Base-by-base conservation (phyloP, 2,888 invertebrate genomes). In the Geophilus truncorum region DNA sequence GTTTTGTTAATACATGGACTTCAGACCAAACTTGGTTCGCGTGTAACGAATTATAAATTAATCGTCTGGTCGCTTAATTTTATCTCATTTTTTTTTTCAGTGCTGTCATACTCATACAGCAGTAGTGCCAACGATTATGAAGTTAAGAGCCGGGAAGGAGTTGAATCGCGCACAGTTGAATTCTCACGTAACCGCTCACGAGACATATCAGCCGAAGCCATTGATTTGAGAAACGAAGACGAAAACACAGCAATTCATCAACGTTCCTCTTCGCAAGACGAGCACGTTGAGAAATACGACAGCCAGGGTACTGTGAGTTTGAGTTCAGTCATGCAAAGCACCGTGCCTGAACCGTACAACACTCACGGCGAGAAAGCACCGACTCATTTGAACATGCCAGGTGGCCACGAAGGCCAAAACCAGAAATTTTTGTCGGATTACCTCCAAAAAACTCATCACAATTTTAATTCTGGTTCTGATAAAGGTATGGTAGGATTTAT, bases 311-410 rank as follows among this genome's bases (percentile, higher is more conserved):
- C 91, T 9, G 90, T 93, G 0, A 92, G 90, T 85, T 87, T 93
- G 9, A 91, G 90, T 82, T 90, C 92, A 1, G 90, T 90, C 0
- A 93, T 93, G 93, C 93, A 93, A 85, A 92, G 91, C 81, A 93
- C 92, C 86, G 93, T 93, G 0, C 93, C 93, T 0, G 90, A 90
- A 81, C 93, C 93, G 0, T 88, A 87, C 82, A 83, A 83, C 23
- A 85, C 87, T 0, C 84, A 83, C 7, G 87, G 86, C 9, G 87
- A 86, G 82, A 85, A 83, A 28, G 84, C 88, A 0, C 91, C 90
- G n/a, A 83, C 84, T 4, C 92, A 92, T 84, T 87, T 92, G n/a
- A 91, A 91, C 83, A 93, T 93, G 92, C 93, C 93, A 0, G 92
- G 93, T 0, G 92, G 93, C 0, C 91, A 92, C 82, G 91, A 91